Base-by-base conservation (phyloP, 2,888 invertebrate species). In the Campopleginae sp. region DNA sequence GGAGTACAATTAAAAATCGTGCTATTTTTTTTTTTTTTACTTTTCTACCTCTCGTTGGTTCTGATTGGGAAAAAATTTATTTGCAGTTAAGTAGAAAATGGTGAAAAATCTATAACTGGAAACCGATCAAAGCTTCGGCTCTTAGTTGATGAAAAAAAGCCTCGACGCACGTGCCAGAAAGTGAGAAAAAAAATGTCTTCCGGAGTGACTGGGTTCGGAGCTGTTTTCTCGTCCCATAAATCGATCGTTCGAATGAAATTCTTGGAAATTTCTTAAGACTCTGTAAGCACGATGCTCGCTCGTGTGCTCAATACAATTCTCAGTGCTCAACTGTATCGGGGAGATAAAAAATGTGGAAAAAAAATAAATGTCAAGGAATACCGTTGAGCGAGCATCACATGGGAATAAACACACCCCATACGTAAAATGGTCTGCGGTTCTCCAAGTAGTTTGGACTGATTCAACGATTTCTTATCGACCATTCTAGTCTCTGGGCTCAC, bases 391-490 rank as follows among this genome's bases (percentile, higher is more conserved):
- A 63, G 44, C 19, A 68, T 51, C 19, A 46, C 38, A 68, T 33
- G 71, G 33, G 48, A 63, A 48, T 48, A 44, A 54, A 58, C 38
- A 74, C 46, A 70, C 68, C 68, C 76, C 23, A 23, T 61, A 63
- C 68, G 63, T 68, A 76, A 76, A 54, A 72, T 19, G 51, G 10
- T 58, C n/a, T 58, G 27, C 66, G 44, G 42, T 80, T 65, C 72
- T 51, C 51, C 27, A 31, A 51, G 72, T 17, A 65, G 74, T 68
- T 80, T 68, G 71, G 80, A 42, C 68, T 68, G 75, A 80, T 75
- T 80, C 80, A 75, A 68, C 74, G 80, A 80, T 80, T 80, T 68
- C 75, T 80, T 80, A 80, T 80, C 80, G 80, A 66, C 58, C 66
- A 54, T 74, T 33, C 48, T 72, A 51, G 66, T 46, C 23, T 7